Evolutionary conservation across 2,113 vertebrate species (phyloP), one percentile per base, ranked within the genome.

Genomic region (Oophaga pumilio): DNA sequence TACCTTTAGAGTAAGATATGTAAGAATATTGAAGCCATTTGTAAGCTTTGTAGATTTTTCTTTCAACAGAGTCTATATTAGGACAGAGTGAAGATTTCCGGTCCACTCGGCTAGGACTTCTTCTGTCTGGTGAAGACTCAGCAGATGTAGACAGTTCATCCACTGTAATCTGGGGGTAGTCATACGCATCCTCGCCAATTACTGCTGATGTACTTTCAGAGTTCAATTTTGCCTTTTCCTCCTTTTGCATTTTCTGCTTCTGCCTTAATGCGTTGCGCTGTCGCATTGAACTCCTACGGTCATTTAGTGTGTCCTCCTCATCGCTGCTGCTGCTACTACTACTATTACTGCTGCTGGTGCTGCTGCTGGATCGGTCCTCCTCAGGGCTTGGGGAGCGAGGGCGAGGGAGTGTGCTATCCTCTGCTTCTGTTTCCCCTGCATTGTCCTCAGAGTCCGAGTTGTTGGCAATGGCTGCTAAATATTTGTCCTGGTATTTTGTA

Each of bases 361-460:
- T 97, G 83, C 96, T 97, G 91, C 94, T 97, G 8, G 96, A 97
- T 26, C 96, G 96, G 1, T 96, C 96, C 28, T 97, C 96, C 80
- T 96, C 95, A 0, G 98, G 98, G 89, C 97, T 98, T 0, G 98
- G 98, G 0, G 98, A 98, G 2, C 96, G 96, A 0, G 98, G 97
- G 10, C 97, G 94, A 26, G 97, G 97, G 91, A 98, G 96, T 8
- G 98, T 97, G 91, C 98, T 97, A 0, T 96, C 91, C 13, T 96
- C 95, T 49, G 95, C 90, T 28, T 95, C 95, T 9, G 95, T 93
- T 83, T 96, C 95, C 62, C 93, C 94, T 76, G 92, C 89, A 3
- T 96, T 95, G 88, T 96, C 95, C 85, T 96, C 95, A 6, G 95
- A 96, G 87, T 96, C 95, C 24, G 97, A 97, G 87, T 98, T 97